These are phyloP conservation scores for Ailuropoda melanoleuca DNA, from an alignment of 2,113 vertebrate species.

Conservation along the genomic window DNA sequence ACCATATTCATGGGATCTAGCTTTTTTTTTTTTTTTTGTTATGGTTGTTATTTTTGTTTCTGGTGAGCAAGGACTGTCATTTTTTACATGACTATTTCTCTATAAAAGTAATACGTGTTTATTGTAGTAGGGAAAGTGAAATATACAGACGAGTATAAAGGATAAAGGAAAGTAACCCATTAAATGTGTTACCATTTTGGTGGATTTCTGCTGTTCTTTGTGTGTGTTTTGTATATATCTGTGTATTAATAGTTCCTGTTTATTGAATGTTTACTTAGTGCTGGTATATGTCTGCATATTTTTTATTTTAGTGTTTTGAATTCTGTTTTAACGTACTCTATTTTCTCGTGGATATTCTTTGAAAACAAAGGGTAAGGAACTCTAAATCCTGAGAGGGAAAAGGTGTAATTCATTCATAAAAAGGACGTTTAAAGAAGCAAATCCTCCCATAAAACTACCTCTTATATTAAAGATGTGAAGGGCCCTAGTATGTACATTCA, in stretches of 20 bases:
- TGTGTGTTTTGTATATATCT: background rate
- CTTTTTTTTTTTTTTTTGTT: background rate
- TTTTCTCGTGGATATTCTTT: constrained; percentile 34
- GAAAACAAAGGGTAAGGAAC: background rate
- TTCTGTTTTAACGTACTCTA: background rate
- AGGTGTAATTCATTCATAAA: constrained; percentile 12
- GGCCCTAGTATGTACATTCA: background rate
- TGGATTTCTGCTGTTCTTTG: background rate
- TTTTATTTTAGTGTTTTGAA: background rate
- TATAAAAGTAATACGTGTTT: constrained; percentile 6
- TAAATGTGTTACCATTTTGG: constrained; percentile 30
- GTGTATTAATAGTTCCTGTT: background rate
- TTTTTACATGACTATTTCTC: background rate
- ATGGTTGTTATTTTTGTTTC: background rate
- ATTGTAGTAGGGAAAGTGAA: background rate
- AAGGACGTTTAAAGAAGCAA: background rate
- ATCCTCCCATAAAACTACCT: background rate
- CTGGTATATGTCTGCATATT: background rate
- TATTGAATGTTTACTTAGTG: background rate
- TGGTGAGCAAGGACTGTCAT: background rate
- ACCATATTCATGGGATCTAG: background rate
- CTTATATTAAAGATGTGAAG: constrained; percentile 11
- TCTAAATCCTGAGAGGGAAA: background rate
- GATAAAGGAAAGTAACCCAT: background rate
- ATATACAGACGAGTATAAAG: background rate